Percentiles rank a stretch among this genome's conserved stretches.
Conservation (phyloP, 2,888 invertebrate species). For the Leptinotarsa haldemani region DNA sequence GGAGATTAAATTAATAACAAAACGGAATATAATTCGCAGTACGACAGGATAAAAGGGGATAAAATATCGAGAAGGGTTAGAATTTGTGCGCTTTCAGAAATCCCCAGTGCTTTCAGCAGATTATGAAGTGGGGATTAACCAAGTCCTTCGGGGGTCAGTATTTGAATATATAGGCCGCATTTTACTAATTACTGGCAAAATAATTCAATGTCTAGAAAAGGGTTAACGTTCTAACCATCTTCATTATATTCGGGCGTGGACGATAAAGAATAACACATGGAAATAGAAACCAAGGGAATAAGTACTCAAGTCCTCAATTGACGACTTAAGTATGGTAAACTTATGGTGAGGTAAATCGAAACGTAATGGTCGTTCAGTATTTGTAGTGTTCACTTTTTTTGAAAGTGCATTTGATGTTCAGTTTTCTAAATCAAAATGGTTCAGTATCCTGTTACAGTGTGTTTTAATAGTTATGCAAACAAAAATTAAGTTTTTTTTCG, state of each 20-base stretch:
- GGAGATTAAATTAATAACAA: conserved; percentile 15
- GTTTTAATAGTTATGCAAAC: too few species aligned
- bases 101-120: conserved; percentile 31
- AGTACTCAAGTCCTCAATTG: too few species aligned
- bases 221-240: background rate
- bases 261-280: background rate
- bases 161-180: conserved; percentile 1
- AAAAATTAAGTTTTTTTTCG: too few species aligned
- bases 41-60: conserved; percentile 21
- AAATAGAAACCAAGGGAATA: too few species aligned
- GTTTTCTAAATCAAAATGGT: too few species aligned
- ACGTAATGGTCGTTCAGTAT: too few species aligned
- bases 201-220: background rate
- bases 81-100: conserved; percentile 34
- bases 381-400: too few species aligned
- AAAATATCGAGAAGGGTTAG: conserved; percentile 30
- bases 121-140: conserved; percentile 34
- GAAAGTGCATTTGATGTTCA: too few species aligned
- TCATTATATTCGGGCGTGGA: background rate
- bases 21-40: conserved; percentile 17
- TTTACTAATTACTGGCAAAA: background rate
- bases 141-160: conserved; percentile 1
- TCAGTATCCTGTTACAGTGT: too few species aligned
- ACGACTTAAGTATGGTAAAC: too few species aligned
- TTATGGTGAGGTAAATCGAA: too few species aligned